A percentile compares a stretch with the other conserved stretches of the same genome.
Conservation (phyloP, 1,140 invertebrate species). For the Drosophila orena region DNA sequence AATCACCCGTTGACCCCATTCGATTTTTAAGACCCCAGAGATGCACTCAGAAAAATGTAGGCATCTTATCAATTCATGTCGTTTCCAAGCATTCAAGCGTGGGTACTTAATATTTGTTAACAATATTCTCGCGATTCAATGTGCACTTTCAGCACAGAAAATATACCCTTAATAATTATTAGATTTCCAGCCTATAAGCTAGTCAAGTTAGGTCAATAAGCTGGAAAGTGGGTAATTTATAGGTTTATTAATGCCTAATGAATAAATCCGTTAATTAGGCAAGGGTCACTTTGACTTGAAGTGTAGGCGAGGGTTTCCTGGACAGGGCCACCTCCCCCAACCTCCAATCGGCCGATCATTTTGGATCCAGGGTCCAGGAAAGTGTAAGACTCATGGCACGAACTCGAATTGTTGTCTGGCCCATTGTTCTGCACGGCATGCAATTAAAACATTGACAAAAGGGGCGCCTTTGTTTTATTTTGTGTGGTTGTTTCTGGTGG, state of each 20-base stretch:
- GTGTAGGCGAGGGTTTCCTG: constrained; percentile 29
- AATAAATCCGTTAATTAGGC: not conserved
- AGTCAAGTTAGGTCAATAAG: too few species aligned
- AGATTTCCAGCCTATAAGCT: too few species aligned
- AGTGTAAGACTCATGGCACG: constrained; percentile 56
- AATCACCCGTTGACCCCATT: constrained; percentile 48
- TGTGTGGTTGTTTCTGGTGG: constrained; percentile 37
- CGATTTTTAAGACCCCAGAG: constrained; percentile 18
- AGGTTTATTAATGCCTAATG: too few species aligned
- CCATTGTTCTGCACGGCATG: constrained; percentile 70
- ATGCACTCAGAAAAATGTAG: constrained; percentile 18
- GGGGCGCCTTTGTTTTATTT: constrained; percentile 47
- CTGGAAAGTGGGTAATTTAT: too few species aligned
- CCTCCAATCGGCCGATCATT: constrained; percentile 7
- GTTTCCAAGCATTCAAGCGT: too few species aligned
- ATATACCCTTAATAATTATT: too few species aligned
- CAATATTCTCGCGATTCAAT: too few species aligned
- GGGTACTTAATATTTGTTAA: too few species aligned
- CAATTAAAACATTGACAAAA: constrained; percentile 69
- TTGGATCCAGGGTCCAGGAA: constrained; percentile 23
- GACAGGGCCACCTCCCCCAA: constrained; percentile 22
- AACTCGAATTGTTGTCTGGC: constrained; percentile 49
- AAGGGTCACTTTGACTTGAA: not conserved
- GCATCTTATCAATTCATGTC: too few species aligned
- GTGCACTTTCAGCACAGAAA: too few species aligned